A percentile compares a stretch with the other conserved stretches of the same genome.
Conservation (phyloP, 2,888 invertebrate species). For the Incurvaria masculella region DNA sequence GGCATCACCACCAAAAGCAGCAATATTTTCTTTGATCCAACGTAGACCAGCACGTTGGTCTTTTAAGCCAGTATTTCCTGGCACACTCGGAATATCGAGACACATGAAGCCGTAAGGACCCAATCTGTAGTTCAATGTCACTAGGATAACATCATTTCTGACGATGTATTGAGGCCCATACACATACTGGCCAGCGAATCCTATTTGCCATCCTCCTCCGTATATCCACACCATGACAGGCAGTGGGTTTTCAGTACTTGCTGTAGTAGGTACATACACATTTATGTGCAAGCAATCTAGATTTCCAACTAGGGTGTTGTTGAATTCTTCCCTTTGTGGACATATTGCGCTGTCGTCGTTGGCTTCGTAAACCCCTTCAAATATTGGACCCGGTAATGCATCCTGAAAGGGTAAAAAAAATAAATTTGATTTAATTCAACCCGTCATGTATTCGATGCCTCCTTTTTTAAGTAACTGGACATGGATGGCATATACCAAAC, state of each 20-base stretch:
- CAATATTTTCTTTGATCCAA: constrained; percentile 83
- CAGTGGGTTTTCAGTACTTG: constrained; percentile 21
- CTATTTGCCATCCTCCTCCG: constrained; percentile 26
- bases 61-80: constrained; percentile 76
- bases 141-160: not conserved
- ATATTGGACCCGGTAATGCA: not conserved
- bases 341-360: constrained; percentile 5
- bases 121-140: not conserved
- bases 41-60: constrained; percentile 83
- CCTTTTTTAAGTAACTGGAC: too few relatives aligned
- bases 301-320: not conserved
- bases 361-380: constrained; percentile 8
- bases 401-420: too few relatives aligned
- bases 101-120: not conserved
- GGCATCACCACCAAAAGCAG: constrained; percentile 76
- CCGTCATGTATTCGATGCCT: too few relatives aligned
- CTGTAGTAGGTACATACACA: constrained; percentile 28
- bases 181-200: constrained; percentile 21
- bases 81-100: not conserved
- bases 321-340: not conserved
- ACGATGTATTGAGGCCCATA: constrained; percentile 24
- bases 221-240: constrained; percentile 32
- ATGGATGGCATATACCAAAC: too few relatives aligned
- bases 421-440: too few relatives aligned
- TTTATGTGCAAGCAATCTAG: constrained; percentile 19